These are phyloP conservation scores for Palythoa caribaeorum DNA, from an alignment of 92 coral and sea anemone genomes.

Conservation along the genomic window DNA sequence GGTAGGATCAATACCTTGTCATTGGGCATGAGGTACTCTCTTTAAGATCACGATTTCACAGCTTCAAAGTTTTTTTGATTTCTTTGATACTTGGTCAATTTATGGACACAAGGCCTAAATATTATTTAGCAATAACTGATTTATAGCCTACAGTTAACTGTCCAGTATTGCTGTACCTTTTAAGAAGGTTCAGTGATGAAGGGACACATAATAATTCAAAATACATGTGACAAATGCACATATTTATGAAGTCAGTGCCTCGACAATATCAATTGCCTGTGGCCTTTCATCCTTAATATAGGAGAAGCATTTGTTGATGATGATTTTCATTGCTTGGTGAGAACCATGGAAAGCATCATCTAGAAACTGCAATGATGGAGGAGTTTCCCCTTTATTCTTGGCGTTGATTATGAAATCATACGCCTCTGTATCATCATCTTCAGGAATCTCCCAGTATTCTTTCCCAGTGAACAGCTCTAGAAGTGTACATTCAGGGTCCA, in stretches of 20 bases:
- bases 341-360: background rate
- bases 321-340: background rate
- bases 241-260: constrained; percentile 3
- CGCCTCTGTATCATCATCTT: constrained; percentile 6
- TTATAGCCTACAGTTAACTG: constrained; percentile 14
- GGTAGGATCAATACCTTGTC: background rate
- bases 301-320: background rate
- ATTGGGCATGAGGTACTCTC: background rate
- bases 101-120: background rate
- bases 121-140: background rate
- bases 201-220: constrained; percentile 8
- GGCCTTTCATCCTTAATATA: background rate
- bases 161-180: constrained; percentile 21
- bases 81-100: background rate
- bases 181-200: background rate
- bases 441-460: background rate
- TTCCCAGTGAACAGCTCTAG: background rate
- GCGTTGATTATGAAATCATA: background rate
- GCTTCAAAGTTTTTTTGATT: background rate
- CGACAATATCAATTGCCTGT: constrained; percentile 16
- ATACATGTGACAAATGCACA: background rate
- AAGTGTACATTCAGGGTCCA: background rate
- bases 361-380: background rate
- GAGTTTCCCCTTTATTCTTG: background rate
- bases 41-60: background rate